These are phyloP conservation scores for Brachypterus glaber DNA, from an alignment of 2,888 invertebrate genomes.

Conservation along the genomic window DNA sequence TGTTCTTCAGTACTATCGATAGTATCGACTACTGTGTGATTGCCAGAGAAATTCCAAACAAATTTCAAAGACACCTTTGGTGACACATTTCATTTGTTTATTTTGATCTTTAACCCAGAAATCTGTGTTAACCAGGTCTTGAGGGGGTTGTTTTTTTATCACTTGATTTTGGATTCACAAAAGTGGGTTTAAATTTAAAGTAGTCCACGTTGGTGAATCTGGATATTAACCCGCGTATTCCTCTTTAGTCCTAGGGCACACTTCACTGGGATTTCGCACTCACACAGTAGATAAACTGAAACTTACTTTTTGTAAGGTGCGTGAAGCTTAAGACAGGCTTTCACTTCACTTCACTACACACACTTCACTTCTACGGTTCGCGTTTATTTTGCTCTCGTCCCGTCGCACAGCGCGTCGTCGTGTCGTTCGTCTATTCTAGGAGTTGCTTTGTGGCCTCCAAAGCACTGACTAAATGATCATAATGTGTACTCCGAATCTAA, in stretches of 20 bases:
- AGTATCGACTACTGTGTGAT: too few species aligned
- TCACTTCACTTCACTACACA: conserved; percentile 35
- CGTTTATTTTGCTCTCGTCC: conserved; percentile 35
- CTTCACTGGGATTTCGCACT: conserved; percentile 19
- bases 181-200: too few species aligned
- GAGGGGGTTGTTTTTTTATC: background rate
- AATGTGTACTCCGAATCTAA: conserved; percentile 39
- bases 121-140: too few species aligned
- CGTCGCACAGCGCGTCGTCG: conserved; percentile 39
- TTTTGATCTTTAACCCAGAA: background rate
- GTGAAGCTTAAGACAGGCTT: conserved; percentile 24
- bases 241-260: conserved; percentile 14
- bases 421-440: conserved; percentile 42
- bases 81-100: background rate
- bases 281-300: conserved; percentile 23
- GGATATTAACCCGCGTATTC: conserved; percentile 10
- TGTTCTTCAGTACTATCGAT: background rate
- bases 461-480: conserved; percentile 40
- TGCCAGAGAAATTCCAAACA: conserved; percentile 19
- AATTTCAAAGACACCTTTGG: conserved; percentile 5
- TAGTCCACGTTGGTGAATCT: too few species aligned
- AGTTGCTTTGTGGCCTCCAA: conserved; percentile 41
- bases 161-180: too few species aligned
- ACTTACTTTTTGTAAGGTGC: conserved; percentile 36
- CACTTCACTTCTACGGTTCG: conserved; percentile 27